Evolutionary conservation across 2,888 invertebrate genomes (phyloP).

Genomic region (Mythimna vitellina): DNA sequence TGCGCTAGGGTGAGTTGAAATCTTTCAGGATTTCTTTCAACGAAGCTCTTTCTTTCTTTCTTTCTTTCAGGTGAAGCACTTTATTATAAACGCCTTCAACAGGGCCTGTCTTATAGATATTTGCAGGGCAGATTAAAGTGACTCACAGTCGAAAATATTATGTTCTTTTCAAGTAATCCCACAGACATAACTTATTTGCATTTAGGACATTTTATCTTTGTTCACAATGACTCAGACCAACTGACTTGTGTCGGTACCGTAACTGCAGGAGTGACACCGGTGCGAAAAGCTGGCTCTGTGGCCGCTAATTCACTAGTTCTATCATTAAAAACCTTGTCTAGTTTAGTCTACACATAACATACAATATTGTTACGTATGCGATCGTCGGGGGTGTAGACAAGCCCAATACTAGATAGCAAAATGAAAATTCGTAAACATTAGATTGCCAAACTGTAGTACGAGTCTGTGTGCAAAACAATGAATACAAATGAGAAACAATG

Average conservation of each 20-base stretch:
- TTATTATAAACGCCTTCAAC: not conserved
- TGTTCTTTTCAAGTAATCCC: not conserved
- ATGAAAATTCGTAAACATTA: not conserved
- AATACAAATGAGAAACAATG: no score
- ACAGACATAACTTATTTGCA: slow-evolving; percentile 9
- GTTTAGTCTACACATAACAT: not conserved
- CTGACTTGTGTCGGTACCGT: slow-evolving; percentile 3
- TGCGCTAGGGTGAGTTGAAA: slow-evolving; percentile 79
- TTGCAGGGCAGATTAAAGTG: not conserved
- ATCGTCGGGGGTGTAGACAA: not conserved
- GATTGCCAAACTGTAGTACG: not conserved
- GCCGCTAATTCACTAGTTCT: not conserved
- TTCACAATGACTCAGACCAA: slow-evolving; percentile 23
- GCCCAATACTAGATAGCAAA: not conserved
- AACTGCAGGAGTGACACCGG: not conserved
- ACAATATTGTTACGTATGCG: not conserved
- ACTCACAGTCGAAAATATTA: not conserved
- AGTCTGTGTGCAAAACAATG: no score
- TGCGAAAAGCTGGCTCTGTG: not conserved
- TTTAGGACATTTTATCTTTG: slow-evolving; percentile 18
- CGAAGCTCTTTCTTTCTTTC: no score
- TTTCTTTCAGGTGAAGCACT: not conserved
- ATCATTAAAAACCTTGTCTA: not conserved
- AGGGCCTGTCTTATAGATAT: not conserved
- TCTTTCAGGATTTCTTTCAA: not conserved